Base-by-base conservation (phyloP, 2,113 vertebrate genomes). In the Melanotaenia duboulayi region DNA sequence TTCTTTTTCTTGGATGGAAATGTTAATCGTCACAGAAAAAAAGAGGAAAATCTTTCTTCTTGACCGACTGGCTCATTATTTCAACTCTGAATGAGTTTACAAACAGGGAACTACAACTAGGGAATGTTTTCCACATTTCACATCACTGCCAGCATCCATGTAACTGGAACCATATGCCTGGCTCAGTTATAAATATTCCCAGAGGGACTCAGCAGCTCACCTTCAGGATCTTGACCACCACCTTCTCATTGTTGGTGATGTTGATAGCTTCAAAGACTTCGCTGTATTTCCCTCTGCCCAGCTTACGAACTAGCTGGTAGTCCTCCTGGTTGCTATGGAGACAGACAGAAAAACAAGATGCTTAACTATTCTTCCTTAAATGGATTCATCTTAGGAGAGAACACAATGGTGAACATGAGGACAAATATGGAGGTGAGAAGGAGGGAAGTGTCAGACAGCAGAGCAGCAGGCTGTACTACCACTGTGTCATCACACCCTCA, bases 191-290 rank as follows among this genome's bases (percentile, higher is more conserved):
- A 35, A 35, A 28, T 28, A 28, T 28, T 28, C 28, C 28, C 28
- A 32, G 46, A 11, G 6, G 10, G n/a, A 9, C 16, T 4, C 23
- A 40, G 3, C 12, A 4, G 48, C 94, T 95, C 92, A 99, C 97
- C 97, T 99, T 99, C 76, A 99, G 95, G 83, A 99, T 99, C 92
- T 99, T 99, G 59, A 99, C 98, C 28, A 99, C 98, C 64, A 99
- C 97, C 83, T 97, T 96, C 90, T 99, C 98, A 66, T 99, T 99
- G 94, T 97, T 99, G 91, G 97, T 99, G 94, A 99, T 97, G 94
- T 99, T 99, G 91, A 99, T 98, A 79, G 98, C 96, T 93, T 99
- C 98, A 39, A 99, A 99, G 70, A 99, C 98, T 91, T 99, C 98
- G 37, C 98, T 99, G 92, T 99, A 99, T 87, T 99, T 99, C 40